A percentile compares a stretch with the other conserved stretches of the same genome.
Evolutionary conservation across 2,113 vertebrate genomes (phyloP).

Genomic region (Pleuronectes platessa): DNA sequence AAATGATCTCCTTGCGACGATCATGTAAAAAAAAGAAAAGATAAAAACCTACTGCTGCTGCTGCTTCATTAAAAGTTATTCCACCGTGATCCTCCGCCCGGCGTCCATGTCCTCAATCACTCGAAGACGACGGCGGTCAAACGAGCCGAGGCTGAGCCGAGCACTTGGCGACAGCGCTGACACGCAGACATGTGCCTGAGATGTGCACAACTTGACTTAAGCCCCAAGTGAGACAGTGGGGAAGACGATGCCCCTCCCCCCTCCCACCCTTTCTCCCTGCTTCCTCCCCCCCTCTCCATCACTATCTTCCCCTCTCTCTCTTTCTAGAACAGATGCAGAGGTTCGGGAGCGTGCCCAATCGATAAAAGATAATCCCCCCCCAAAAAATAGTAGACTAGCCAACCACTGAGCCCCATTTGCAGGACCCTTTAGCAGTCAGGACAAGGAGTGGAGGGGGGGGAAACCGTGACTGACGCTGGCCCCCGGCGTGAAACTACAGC

Average conservation of each 20-base stretch:
- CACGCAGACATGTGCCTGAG: conserved; percentile 43
- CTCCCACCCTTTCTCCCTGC: conserved; percentile 17
- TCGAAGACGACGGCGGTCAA: not conserved
- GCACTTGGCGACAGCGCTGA: not conserved
- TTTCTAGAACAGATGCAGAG: conserved; percentile 60
- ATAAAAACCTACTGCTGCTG: not conserved
- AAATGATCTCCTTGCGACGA: not conserved
- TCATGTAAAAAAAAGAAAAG: not conserved
- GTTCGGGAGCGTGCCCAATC: conserved; percentile 69
- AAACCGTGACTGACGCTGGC: conserved; percentile 31
- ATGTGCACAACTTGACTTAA: conserved; percentile 57
- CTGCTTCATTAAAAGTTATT: conserved; percentile 33
- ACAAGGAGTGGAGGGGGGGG: conserved; percentile 23
- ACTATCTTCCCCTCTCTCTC: conserved; percentile 5
- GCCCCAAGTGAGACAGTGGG: conserved; percentile 35
- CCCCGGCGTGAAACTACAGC: conserved; percentile 31
- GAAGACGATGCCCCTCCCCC: conserved; percentile 58
- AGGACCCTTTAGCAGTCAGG: conserved; percentile 52
- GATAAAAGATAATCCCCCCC: conserved; percentile 77
- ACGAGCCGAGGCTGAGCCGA: not conserved
- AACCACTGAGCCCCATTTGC: conserved; percentile 30
- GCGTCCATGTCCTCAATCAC: conserved; percentile 12
- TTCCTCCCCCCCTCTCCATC: conserved; percentile 6
- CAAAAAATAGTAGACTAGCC: conserved; percentile 65
- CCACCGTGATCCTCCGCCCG: conserved; percentile 3